Base-by-base conservation (phyloP, 2,113 vertebrate species). In the Garra rufa region DNA sequence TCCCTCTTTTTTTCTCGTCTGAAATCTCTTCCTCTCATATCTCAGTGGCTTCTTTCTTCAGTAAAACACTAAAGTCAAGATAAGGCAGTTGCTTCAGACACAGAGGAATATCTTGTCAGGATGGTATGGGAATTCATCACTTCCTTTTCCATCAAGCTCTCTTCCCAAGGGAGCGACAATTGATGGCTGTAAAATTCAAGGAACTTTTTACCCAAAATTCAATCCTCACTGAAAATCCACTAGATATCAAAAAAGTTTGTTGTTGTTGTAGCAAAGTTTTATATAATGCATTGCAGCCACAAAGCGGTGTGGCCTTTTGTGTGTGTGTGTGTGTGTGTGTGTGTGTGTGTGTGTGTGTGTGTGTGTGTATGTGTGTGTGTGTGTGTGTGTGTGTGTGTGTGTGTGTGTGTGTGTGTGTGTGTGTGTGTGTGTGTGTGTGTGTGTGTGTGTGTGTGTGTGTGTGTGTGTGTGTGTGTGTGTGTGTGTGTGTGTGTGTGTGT, bases 71-170 rank as follows among this genome's bases (percentile, higher is more conserved):
- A 2, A 43, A 63, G 38, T 67, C 15, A 14, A 71, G 63, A 55
- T 84, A 71, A 78, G 24, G 2, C 2, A 11, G 55, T 13, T 59
- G n/a, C 50, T 84, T 55, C 24, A 69, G 76, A 77, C 14, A 1
- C 21, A 44, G 57, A 76, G 55, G 24, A 28, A 6, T 52, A 17
- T 67, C 44, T 50, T 77, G 59, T 76, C 44, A 76, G 57, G 61
- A 50, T 57, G 21, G 44, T 59, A 4, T 71, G 65, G 75, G 34
- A 55, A 57, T 78, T 79, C 52, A 69, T 76, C 38, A 24, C 69
- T 30, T 44, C 3, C 17, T 71, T 26, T 83, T 26, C 34, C 8
- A 73, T 71, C 30, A 67, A 73, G 63, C 71, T 69, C 48, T 17
- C 43, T 80, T 11, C 70, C 9, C 34, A 13, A 61, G 71, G 24